Base-by-base conservation (phyloP, 2,113 vertebrate species). In the Sinocyclocheilus anophthalmus region DNA sequence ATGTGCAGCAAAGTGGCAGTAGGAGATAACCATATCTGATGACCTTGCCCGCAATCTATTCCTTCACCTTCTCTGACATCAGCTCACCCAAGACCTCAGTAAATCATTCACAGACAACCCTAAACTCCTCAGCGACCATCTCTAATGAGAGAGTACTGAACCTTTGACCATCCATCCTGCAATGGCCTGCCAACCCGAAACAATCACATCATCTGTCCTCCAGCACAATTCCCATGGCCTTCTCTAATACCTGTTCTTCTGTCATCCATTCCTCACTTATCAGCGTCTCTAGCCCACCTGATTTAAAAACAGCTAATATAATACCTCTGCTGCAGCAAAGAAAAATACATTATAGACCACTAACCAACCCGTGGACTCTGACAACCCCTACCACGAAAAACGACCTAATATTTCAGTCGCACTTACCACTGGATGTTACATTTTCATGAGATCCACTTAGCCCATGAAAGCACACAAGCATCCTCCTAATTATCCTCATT, bases 21-120 rank as follows among this genome's bases (percentile, higher is more conserved):
- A 11, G 42, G 42, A 42, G 22, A 76, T 48, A n/a, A 76, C 73
- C 73, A 48, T 50, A 76, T 50, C 42, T 61, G 55, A 24, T 61
- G 77, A 81, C 37, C 22, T 65, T 26, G 57, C 2, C 57, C 18
- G 24, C 77, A 16, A 63, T 80, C 11, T 6, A 63, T 63, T 16
- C 3, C 55, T 63, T 80, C 37, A 79, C 33, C 11, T 79, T 61
- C 55, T 13, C 2, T 50, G 39, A 50, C 42, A 50, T 26, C 37
- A 81, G 37, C 37, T 63, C 57, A 81, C 42, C 37, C n/a, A 81
- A 63, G 37, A 65, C 37, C n/a, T 65, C n/a, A 48, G 39, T 81
- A 65, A 81, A 81, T 81, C 22, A 81, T 65, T 81, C n/a, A 81
- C 78, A 81, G 79, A 65, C 59, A 81, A 81, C 77, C 57, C 59